These are phyloP conservation scores for Beroe ovata DNA, from an alignment of 37 sponge, comb jelly and placozoan species.

Conservation along the genomic window DNA sequence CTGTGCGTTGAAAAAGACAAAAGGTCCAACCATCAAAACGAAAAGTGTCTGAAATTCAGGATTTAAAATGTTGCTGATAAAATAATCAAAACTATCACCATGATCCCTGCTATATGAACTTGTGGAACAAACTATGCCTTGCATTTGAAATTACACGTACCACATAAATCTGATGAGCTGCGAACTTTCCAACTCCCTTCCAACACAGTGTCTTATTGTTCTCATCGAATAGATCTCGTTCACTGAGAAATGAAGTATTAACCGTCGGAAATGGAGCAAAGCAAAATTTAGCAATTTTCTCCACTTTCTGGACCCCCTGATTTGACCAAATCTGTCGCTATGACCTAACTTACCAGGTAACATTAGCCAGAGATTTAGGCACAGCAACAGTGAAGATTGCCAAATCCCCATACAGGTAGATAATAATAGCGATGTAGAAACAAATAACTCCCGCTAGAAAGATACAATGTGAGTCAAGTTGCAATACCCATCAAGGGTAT, in stretches of 20 bases:
- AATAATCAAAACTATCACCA: no score
- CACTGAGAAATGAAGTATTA: slow-evolving; percentile 20
- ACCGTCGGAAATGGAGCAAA: no score
- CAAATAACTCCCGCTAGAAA: slow-evolving; percentile 81
- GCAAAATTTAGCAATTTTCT: no score
- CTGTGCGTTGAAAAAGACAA: slow-evolving; percentile 93
- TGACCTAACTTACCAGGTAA: slow-evolving; percentile 90
- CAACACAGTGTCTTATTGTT: slow-evolving; percentile 24
- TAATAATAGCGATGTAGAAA: slow-evolving; percentile 86
- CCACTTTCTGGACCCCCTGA: no score
- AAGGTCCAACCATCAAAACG: slow-evolving; percentile 77
- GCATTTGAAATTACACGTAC: no score
- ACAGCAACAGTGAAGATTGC: slow-evolving; percentile 94
- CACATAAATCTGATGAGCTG: slow-evolving; percentile 73
- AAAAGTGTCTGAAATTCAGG: slow-evolving; percentile 22
- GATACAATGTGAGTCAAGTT: neutral
- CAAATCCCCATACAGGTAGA: slow-evolving; percentile 97
- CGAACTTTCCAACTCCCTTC: neutral
- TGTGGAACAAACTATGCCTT: no score
- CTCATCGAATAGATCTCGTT: neutral
- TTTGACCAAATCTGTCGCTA: no score
- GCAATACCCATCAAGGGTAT: no score
- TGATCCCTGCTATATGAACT: no score
- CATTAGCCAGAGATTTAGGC: slow-evolving; percentile 79
- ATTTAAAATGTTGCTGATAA: no score